Evolutionary conservation across 2,888 invertebrate genomes (phyloP).

Genomic region (Stenodera caucasica): DNA sequence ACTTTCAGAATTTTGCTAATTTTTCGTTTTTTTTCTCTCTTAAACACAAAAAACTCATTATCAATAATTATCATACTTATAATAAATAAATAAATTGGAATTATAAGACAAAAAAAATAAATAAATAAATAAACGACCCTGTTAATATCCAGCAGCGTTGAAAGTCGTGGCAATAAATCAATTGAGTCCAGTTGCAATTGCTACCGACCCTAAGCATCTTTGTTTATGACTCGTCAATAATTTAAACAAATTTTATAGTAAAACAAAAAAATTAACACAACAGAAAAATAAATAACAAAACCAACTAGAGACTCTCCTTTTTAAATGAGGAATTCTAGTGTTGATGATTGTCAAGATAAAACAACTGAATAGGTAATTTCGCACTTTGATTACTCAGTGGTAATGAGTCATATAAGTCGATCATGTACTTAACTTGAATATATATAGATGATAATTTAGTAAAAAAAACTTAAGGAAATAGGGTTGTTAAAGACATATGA

Average conservation of each 20-base stretch:
- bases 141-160: conserved; percentile 38
- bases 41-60: not conserved
- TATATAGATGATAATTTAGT: not conserved
- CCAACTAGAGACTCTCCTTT: too few relatives aligned
- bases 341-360: not conserved
- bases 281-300: too few relatives aligned
- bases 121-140: conserved; percentile 38
- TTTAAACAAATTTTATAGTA: too few relatives aligned
- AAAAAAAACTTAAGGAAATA: not conserved
- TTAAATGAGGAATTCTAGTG: not conserved
- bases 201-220: conserved; percentile 26
- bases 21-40: not conserved
- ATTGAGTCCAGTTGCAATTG: conserved; percentile 15
- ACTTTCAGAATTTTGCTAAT: conserved; percentile 8
- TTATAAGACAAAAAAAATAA: too few relatives aligned
- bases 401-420: conserved; percentile 4
- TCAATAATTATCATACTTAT: not conserved
- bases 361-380: not conserved
- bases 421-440: conserved; percentile 1
- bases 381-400: not conserved
- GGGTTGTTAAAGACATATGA: not conserved
- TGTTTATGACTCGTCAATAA: too few relatives aligned
- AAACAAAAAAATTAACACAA: too few relatives aligned
- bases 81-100: too few relatives aligned
- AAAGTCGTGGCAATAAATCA: conserved; percentile 38